Base-by-base conservation (phyloP, 1,140 invertebrate species). In the Heliconius hewitsoni region DNA sequence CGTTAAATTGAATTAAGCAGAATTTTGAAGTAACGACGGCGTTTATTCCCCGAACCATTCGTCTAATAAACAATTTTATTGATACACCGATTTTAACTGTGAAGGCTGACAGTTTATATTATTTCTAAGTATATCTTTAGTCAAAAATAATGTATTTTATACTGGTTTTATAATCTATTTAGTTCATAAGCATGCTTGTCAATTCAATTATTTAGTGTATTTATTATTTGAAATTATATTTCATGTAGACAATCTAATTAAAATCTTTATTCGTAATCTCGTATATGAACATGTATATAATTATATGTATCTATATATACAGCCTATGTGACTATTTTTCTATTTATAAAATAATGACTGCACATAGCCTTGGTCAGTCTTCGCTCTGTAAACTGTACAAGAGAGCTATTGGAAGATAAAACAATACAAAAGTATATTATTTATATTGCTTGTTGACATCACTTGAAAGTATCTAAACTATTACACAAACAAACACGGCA, bases 1-100 rank as follows among this genome's bases (percentile, higher is more conserved):
- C 79, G 84, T 78, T 86, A 88, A 87, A 91, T 89, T 87, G 84
- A 88, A 90, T 89, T 85, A 87, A 87, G 82, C 80, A 84, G 84
- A 80, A 86, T 88, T 88, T 79, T 77, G 74, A 78, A 74, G 87
- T 87, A 90, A 90, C 85, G 84, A 85, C 79, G 73, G 55, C 57
- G 84, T 77, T 86, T 84, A 86, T 88, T 85, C 83, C 86, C 81
- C 82, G 81, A 77, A 84, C 80, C 83, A 86, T 84, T 79, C 55
- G 71, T 83, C 83, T 82, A 77, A 79, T 87, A 87, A 89, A 89
- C 88, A 86, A 79, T 83, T 89, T 89, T 86, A 88, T 87, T 85
- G 84, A 80, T 79, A 80, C 81, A 79, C 77, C 77, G 78, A 76
- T 75, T 84, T 83, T 42, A 78, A 76, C 72, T 19, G 8, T 71